Base-by-base conservation (phyloP, 2,888 invertebrate species). In the Rhingia rostrata region DNA sequence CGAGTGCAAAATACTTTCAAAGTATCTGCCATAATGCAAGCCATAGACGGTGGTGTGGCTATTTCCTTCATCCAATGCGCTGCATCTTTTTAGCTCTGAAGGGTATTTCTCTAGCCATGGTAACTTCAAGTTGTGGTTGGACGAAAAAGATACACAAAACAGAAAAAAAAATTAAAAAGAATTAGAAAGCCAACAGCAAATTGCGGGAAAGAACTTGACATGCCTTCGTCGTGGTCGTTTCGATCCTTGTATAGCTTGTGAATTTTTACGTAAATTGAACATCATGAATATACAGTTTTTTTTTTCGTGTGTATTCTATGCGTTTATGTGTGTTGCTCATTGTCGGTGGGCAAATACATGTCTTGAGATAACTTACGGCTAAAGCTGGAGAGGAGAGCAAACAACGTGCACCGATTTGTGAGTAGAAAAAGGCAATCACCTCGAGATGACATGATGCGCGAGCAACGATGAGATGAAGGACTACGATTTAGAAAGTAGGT, bases 1-100 rank as follows among this genome's bases (percentile, higher is more conserved):
- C 56, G 54, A 83, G 58, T 83, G 75, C 43, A 67, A 83, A 83
- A 73, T 79, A 74, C 67, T 79, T 79, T 45, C 45, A 64, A 83
- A 74, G 73, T 69, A 74, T 83, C 61, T 51, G 33, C 51, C 39
- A 79, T 79, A 58, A 83, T 83, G 73, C 73, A 78, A 79, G 22
- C 67, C 63, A 74, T 69, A 83, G 73, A 83, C 58, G 69, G 63
- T 64, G 73, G 83, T 74, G 67, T 64, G 73, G 83, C 73, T 69
- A 73, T 74, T 73, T 73, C 64, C 41, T 54, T 73, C 39, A 35
- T 56, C 63, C 45, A 22, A 2, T 22, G 22, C 49, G 22, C 39
- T 67, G 54, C 37, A 49, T 58, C 67, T 74, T 54, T 41, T 35
- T 56, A 14, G 4, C 6, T 4, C n/a, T 43, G 10, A 3, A 6